These are phyloP conservation scores for Drosophila subpulchrella DNA, from an alignment of 1,140 invertebrate genomes.

Conservation along the genomic window DNA sequence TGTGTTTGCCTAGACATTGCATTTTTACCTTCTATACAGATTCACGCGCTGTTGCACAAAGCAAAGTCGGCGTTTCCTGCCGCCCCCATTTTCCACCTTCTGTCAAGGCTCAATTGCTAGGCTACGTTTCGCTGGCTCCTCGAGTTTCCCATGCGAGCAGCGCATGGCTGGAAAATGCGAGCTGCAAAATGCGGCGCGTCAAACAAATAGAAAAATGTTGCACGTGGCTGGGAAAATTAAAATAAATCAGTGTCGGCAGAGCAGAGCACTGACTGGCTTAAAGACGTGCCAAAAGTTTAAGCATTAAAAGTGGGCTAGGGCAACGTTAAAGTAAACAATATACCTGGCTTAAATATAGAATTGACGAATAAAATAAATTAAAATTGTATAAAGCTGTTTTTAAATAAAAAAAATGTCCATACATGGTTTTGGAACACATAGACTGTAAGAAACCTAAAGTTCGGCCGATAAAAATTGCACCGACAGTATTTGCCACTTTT, in stretches of 20 bases:
- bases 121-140: conserved; percentile 53
- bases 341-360: too few species aligned
- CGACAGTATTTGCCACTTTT: too few species aligned
- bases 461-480: too few species aligned
- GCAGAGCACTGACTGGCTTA: not conserved
- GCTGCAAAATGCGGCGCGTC: conserved; percentile 40
- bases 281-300: not conserved
- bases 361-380: too few species aligned
- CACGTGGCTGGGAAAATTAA: conserved; percentile 56
- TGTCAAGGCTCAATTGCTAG: conserved; percentile 56
- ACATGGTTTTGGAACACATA: too few species aligned
- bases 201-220: conserved; percentile 66
- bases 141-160: conserved; percentile 25
- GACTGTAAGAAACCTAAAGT: too few species aligned
- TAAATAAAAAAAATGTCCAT: too few species aligned
- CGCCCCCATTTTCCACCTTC: conserved; percentile 2
- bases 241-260: conserved; percentile 25
- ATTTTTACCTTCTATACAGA: conserved; percentile 56
- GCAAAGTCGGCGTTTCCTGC: conserved; percentile 72
- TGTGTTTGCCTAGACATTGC: conserved; percentile 69
- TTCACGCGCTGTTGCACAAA: conserved; percentile 77
- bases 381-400: too few species aligned
- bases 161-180: conserved; percentile 30
- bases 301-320: not conserved
- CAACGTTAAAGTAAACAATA: too few species aligned